Evolutionary conservation across 2,888 invertebrate genomes (phyloP).

Genomic region (Artemia sp.): DNA sequence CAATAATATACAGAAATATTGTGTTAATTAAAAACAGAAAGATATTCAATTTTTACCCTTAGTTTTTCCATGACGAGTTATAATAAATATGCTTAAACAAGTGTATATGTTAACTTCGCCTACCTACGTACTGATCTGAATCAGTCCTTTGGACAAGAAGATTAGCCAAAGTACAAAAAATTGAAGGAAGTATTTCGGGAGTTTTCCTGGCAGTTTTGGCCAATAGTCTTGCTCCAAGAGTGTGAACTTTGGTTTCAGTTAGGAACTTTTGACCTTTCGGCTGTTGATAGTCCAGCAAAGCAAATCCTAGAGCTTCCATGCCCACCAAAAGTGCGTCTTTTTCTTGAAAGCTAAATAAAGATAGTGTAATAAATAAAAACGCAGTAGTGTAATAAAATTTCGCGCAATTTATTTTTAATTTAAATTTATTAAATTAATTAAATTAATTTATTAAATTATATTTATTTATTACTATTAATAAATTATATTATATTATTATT

Average conservation of each 20-base stretch:
- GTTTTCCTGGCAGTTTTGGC: not conserved
- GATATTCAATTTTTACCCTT: no score
- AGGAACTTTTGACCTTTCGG: not conserved
- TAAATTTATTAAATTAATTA: no score
- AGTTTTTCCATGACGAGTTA: no score
- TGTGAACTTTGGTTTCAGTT: not conserved
- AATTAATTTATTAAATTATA: no score
- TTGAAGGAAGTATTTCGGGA: not conserved
- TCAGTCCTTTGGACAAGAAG: not conserved
- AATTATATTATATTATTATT: no score
- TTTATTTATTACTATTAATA: no score
- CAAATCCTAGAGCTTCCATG: not conserved
- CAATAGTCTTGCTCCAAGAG: not conserved
- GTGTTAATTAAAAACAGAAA: no score
- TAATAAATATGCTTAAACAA: no score
- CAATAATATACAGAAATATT: no score
- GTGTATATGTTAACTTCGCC: not conserved
- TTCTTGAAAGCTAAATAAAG: not conserved
- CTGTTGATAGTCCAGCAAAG: not conserved
- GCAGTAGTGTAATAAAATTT: no score
- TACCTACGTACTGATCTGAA: not conserved
- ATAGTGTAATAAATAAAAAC: no score
- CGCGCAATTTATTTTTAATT: no score
- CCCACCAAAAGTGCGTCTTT: conserved; percentile 3
- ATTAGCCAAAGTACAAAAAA: not conserved